These are phyloP conservation scores for Heloderma charlesbogerti DNA, from an alignment of 2,113 vertebrate genomes.

Conservation along the genomic window DNA sequence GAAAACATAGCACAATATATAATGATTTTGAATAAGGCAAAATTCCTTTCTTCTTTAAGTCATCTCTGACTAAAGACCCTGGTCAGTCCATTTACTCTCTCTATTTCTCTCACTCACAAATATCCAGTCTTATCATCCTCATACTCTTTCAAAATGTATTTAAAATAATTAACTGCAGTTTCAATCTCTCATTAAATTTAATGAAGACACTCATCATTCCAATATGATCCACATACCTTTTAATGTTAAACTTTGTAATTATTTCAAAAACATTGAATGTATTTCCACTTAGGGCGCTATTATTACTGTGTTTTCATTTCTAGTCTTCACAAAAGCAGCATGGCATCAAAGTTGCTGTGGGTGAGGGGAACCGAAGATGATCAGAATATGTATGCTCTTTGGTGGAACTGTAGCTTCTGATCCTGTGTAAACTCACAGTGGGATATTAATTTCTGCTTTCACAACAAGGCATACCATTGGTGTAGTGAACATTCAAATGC, in stretches of 20 bases:
- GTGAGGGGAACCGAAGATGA: not conserved
- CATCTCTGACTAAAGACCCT: not conserved
- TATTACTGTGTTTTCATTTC: not conserved
- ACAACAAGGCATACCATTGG: not conserved
- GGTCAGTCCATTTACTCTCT: too few relatives aligned
- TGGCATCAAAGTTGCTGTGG: not conserved
- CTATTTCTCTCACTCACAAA: not conserved
- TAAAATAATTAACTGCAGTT: slow-evolving; percentile 3
- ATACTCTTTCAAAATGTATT: not conserved
- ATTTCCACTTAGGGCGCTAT: not conserved
- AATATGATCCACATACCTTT: not conserved
- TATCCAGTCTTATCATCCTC: not conserved
- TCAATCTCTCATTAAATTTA: not conserved
- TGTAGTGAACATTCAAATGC: not conserved
- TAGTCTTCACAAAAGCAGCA: not conserved
- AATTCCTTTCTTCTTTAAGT: not conserved
- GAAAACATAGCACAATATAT: not conserved
- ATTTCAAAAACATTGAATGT: not conserved
- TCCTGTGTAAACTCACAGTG: not conserved
- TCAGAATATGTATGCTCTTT: not conserved
- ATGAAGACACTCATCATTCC: not conserved
- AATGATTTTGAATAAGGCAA: slow-evolving; percentile 5
- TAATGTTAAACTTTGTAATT: not conserved
- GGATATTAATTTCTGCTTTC: not conserved
- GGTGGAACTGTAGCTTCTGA: not conserved